phyloP scores from a whole-genome alignment of 2,797 vertebrate genomes.

The Mus caroli region DNA sequence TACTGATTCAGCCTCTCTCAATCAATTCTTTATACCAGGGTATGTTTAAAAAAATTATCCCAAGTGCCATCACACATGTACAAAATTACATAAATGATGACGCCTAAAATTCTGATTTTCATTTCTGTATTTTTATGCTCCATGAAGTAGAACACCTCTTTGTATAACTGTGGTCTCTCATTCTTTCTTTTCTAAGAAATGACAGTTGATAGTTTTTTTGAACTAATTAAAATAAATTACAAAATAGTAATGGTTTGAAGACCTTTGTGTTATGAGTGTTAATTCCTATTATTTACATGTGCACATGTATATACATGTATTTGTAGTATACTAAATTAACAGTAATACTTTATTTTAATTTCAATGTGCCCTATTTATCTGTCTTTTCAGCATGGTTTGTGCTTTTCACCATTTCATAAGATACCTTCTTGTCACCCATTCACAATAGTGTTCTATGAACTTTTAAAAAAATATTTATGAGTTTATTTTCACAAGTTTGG shows the following conservation, averaged over 20 bases:
- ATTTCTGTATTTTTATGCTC: constrained; percentile 30
- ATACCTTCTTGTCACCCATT: not conserved
- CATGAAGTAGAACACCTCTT: constrained; percentile 20
- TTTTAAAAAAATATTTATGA: not conserved
- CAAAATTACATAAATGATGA: constrained; percentile 4
- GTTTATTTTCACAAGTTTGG: constrained; percentile 48
- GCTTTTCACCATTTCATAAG: constrained; percentile 2
- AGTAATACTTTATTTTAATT: not conserved
- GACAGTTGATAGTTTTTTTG: not conserved
- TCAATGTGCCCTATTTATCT: not conserved
- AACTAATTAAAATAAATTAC: not conserved
- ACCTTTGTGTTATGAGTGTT: not conserved
- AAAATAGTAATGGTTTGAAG: not conserved
- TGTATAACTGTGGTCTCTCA: not conserved
- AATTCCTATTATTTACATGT: constrained; percentile 3
- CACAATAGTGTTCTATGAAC: not conserved
- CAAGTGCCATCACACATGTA: not conserved
- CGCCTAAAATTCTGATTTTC: constrained; percentile 45
- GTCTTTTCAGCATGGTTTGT: constrained; percentile 34
- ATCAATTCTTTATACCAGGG: not conserved
- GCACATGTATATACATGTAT: not conserved
- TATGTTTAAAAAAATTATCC: not conserved
- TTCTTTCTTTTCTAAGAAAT: constrained; percentile 34
- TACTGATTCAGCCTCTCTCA: not conserved
- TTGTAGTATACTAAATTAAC: not conserved